Evolutionary conservation across 2,888 invertebrate species (phyloP), one percentile per base, ranked within the genome.

Genomic region (Oxystoma pomonae): DNA sequence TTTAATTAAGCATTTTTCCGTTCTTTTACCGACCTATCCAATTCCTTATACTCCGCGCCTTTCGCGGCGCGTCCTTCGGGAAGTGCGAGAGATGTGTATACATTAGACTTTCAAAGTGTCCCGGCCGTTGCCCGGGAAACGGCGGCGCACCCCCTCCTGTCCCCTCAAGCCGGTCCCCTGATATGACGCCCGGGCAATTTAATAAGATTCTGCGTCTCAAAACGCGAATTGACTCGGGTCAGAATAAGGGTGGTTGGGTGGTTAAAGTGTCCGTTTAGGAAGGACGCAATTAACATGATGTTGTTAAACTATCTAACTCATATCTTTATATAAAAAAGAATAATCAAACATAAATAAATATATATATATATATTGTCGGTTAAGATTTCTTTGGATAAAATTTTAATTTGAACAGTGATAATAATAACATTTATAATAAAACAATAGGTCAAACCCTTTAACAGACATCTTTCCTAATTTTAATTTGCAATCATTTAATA

Each of bases 51-150:
- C 12, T 35, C 35, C 35, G 35, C 35, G 35, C 12, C 5, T 35
- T 12, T 3, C 3, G 35, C 35, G 35, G 3, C 35, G 35, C 59
- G 59, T 63, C 57, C 57, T 53, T 53, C 16, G 53, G 53, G 53
- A 53, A 53, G 53, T 53, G 53, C 19, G 53, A 35, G 80, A 80
- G 79, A 79, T 80, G 79, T 80, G 79, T 79, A 80, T 80, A 79
- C 79, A 80, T 80, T 80, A 80, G 80, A 80, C 80, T 80, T 80
- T 80, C 79, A 80, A 80, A 80, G 80, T 80, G 80, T 81, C 85
- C 85, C 85, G 85, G 85, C 85, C 84, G 86, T 86, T 83, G 83
- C 84, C 85, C 83, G 85, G 83, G 86, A 84, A 84, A 86, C 86
- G 85, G 83, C 83, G 83, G 83, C 84, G 84, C 83, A 80, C 12